These are phyloP conservation scores for Himantopus leucocephalus DNA, from an alignment of 2,113 vertebrate species.

Conservation along the genomic window DNA sequence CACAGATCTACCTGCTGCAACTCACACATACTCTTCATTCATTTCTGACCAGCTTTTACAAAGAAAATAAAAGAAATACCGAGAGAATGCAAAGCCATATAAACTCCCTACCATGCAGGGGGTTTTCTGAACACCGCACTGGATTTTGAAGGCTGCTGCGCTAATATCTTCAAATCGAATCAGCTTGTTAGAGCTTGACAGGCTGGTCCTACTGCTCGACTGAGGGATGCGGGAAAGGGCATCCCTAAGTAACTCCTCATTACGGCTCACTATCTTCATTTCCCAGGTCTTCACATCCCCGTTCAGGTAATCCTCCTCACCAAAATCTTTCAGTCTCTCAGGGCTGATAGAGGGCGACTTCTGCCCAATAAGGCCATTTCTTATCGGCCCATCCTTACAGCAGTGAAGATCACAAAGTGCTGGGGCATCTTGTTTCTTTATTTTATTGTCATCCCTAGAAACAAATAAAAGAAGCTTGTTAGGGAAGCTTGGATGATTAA, in stretches of 20 bases:
- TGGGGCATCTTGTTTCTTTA: slow-evolving; percentile 43
- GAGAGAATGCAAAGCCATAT: not conserved
- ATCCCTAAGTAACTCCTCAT: slow-evolving; percentile 72
- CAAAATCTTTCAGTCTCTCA: slow-evolving; percentile 88
- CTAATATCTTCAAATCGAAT: slow-evolving; percentile 89
- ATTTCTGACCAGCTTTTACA: not conserved
- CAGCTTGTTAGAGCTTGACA: slow-evolving; percentile 58
- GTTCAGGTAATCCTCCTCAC: slow-evolving; percentile 84
- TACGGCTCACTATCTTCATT: slow-evolving; percentile 68
- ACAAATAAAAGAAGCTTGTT: not conserved
- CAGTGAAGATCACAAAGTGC: slow-evolving; percentile 26
- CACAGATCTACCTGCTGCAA: not conserved
- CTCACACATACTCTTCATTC: not conserved
- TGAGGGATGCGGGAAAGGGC: slow-evolving; percentile 68
- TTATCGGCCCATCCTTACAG: slow-evolving; percentile 44
- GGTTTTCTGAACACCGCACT: slow-evolving; percentile 83
- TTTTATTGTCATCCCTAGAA: slow-evolving; percentile 74
- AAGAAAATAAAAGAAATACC: not conserved
- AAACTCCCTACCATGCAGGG: slow-evolving; percentile 82
- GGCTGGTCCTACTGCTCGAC: slow-evolving; percentile 48
- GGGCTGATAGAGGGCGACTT: slow-evolving; percentile 80
- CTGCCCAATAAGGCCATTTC: slow-evolving; percentile 69
- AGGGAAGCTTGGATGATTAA: not conserved
- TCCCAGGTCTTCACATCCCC: slow-evolving; percentile 80
- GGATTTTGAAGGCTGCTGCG: slow-evolving; percentile 87